Base-by-base conservation (phyloP, 2,888 invertebrate species). In the Eristalis tenax region DNA sequence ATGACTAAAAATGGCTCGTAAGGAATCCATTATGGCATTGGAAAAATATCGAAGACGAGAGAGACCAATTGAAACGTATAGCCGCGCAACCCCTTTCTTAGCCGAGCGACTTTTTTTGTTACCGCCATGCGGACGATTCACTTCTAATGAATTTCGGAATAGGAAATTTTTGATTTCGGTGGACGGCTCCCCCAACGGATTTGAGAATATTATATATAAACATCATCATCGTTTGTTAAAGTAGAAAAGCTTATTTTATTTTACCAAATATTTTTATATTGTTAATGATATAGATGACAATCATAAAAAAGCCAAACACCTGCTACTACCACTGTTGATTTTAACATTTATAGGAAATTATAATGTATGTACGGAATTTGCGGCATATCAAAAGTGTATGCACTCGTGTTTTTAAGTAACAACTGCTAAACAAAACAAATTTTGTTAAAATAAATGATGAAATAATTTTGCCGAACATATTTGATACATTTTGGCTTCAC, bases 241-340 rank as follows among this genome's bases (percentile, higher is more conserved):
- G 87, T 87, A 87, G 68, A 87, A 87, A 87, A 87, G 79, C 79
- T 87, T 87, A 87, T 56, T 87, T 87, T 87, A 87, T 87, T 87
- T 83, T 83, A 83, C 75, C 80, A 87, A 87, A 80, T 87, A 83
- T 87, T 70, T 75, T 87, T 87, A 87, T 75, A 79, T 83, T 87
- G 74, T 87, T 83, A 50, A 80, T 79, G 79, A 87, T 75, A 83
- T 59, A 59, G 50, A 26, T 23, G 59, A 59, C 13, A 59, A 5
- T 26, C 26, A 11, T 69, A 35, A 70, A 71, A 68, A 83, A 74
- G 74, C 78, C 66, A 75, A 66, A 56, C 56, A 69, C 68, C 68
- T 69, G 38, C 59, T 68, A 70, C 43, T 66, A n/a, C 57, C 73
- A 73, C 57, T 61, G 69, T 70, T n/a, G 18, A 50, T 50, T 50